Evolutionary conservation across 2,113 vertebrate genomes (phyloP).

Genomic region (Pelvicachromis taeniatus): DNA sequence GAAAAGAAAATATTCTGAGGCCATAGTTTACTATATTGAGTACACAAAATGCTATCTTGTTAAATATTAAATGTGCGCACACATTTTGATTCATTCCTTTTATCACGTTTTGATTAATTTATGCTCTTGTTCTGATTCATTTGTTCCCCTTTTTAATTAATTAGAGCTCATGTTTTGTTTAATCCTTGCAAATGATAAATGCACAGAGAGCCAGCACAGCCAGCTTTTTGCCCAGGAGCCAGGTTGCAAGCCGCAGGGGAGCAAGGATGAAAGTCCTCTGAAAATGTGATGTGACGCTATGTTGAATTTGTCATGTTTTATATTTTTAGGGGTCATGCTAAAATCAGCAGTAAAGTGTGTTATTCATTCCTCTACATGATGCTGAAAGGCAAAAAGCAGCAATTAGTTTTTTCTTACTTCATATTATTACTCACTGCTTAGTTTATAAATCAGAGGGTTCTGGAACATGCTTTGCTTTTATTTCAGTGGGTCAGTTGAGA

Average conservation of each 20-base stretch:
- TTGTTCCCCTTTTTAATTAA: neutral
- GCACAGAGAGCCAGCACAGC: neutral
- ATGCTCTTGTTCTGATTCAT: neutral
- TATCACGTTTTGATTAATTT: neutral
- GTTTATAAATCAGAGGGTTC: neutral
- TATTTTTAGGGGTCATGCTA: neutral
- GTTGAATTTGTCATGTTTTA: neutral
- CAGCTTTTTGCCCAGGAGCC: neutral
- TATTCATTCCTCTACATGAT: neutral
- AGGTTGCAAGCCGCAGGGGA: neutral
- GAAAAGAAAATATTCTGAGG: neutral
- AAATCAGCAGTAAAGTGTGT: neutral
- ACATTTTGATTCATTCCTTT: neutral
- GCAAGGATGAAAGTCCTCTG: neutral
- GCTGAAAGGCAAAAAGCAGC: neutral
- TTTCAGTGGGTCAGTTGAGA: neutral
- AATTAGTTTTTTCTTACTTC: neutral
- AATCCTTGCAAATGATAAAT: neutral
- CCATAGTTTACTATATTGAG: neutral
- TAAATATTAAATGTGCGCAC: neutral
- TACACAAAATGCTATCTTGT: neutral
- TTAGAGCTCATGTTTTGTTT: neutral
- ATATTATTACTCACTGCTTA: neutral
- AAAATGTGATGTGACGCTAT: neutral
- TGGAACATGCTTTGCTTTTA: neutral